These are phyloP conservation scores for Ochropleura plecta DNA, from an alignment of 2,888 invertebrate genomes.

Conservation along the genomic window DNA sequence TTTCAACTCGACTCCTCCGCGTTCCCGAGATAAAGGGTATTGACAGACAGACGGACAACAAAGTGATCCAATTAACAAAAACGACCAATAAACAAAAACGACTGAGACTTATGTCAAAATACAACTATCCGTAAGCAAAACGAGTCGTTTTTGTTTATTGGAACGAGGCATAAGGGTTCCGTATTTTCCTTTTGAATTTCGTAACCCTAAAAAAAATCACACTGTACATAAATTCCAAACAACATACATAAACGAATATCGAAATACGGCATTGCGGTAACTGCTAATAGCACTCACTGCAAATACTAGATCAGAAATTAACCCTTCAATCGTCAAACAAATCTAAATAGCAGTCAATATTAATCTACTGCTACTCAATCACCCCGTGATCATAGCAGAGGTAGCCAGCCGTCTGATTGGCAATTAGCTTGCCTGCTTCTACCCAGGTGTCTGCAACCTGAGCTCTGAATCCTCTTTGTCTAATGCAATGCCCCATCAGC, in stretches of 20 bases:
- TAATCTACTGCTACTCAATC: slow-evolving; percentile 44
- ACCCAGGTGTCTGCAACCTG: slow-evolving; percentile 71
- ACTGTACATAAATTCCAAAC: neutral
- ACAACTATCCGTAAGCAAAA: too few species aligned
- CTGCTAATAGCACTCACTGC: neutral
- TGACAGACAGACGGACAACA: too few species aligned
- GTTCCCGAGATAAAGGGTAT: too few species aligned
- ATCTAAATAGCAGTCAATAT: slow-evolving; percentile 37
- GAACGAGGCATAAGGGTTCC: too few species aligned
- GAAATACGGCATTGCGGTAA: neutral
- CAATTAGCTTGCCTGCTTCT: slow-evolving; percentile 72
- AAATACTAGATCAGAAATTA: slow-evolving; percentile 7
- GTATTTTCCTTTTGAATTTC: too few species aligned
- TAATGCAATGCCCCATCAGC: slow-evolving; percentile 72
- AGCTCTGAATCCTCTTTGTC: slow-evolving; percentile 69
- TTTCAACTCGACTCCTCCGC: too few species aligned
- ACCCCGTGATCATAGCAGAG: slow-evolving; percentile 56
- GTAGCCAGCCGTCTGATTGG: slow-evolving; percentile 79
- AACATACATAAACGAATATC: neutral
- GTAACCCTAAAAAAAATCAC: neutral
- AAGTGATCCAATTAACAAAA: too few species aligned
- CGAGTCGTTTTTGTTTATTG: too few species aligned
- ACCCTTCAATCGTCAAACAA: slow-evolving; percentile 11
- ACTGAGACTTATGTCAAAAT: too few species aligned
- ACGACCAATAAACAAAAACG: too few species aligned